Base-by-base conservation (phyloP, 2,113 vertebrate species). In the Trogon surrucura region DNA sequence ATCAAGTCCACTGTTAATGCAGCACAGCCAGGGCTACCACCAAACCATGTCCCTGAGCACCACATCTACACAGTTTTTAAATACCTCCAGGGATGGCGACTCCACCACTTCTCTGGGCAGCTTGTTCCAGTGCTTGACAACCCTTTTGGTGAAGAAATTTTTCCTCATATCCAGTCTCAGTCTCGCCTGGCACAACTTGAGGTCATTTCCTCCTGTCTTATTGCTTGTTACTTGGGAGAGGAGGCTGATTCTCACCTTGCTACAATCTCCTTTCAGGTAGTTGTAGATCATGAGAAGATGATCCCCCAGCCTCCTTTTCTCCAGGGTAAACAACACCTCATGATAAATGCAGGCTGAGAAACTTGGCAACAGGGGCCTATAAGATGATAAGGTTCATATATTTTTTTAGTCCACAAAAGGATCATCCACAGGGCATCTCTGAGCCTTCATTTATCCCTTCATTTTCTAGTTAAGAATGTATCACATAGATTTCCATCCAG, bases 101-200 rank as follows among this genome's bases (percentile, higher is more conserved):
- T 62, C 53, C 11, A 57, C 2, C 38, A 18, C 5, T 25, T 32
- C 1, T 19, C 38, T 48, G 30, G 61, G n/a, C 32, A 94, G 34
- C 19, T 2, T 34, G 0, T 48, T 15, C 34, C 48, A 67, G 1
- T 0, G 14, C 2, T 13, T 69, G 44, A 29, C 0, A 44, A 22
- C 38, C 1, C 19, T 45, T 61, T 23, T 26, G 0, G 8, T 14
- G 25, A 1, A 17, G 11, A 54, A 18, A 29, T 58, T n/a, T 2
- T 2, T 36, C 7, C 58, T 5, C 0, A 0, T 30, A 1, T 7
- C 29, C n/a, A 48, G 0, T 3, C 41, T 73, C 56, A 27, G 1
- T 32, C 10, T 70, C 0, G 12, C 32, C 10, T 70, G 50, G 19
- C 5, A 0, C 82, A 82, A 62, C 34, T 8, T 56, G 58, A 78